Base-by-base conservation (phyloP, 2,797 vertebrate species). In the Hippocampus kuda region DNA sequence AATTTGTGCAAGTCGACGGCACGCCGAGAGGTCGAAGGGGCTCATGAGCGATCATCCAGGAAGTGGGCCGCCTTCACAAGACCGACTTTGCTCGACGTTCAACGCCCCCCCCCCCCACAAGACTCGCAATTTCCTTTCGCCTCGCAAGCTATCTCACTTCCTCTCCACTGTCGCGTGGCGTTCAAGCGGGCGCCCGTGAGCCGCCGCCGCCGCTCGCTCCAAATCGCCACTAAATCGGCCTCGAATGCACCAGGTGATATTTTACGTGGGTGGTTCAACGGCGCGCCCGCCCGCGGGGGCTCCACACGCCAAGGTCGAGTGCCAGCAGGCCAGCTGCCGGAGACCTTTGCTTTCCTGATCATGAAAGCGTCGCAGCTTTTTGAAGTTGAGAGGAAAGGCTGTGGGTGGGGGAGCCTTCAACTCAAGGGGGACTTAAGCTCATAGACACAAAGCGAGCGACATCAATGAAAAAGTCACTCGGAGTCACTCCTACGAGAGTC, bases 301-400 rank as follows among this genome's bases (percentile, higher is more conserved):
- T 26, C 42, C 42, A 3, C 41, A 46, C 7, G 15, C 12, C 15
- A 65, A 48, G 63, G 42, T 48, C 63, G 48, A 44, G 10, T n/a
- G 41, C 38, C 61, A 60, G 57, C 57, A 16, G 7, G 57, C 57
- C 57, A 8, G 15, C 57, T 34, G 27, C 38, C 44, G 6, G 24
- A 48, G 63, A 65, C 63, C 63, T 65, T 65, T 65, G 16, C 63
- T 65, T 65, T 65, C 41, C 24, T 24, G 62, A 61, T 5, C 16
- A 38, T 62, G 60, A 62, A 62, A 64, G 62, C 34, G 11, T 1
- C 2, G 2, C 22, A 16, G 63, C 63, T 27, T 16, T 48, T 65
- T 65, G 44, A 65, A 65, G 44, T 20, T n/a, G n/a, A 16, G 41
- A 44, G 41, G 41, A 15, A 44, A 24, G 34, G 60, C 8, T 18